phyloP scores from a whole-genome alignment of 2,888 invertebrate species.

The Bruchidius siliquastri region DNA sequence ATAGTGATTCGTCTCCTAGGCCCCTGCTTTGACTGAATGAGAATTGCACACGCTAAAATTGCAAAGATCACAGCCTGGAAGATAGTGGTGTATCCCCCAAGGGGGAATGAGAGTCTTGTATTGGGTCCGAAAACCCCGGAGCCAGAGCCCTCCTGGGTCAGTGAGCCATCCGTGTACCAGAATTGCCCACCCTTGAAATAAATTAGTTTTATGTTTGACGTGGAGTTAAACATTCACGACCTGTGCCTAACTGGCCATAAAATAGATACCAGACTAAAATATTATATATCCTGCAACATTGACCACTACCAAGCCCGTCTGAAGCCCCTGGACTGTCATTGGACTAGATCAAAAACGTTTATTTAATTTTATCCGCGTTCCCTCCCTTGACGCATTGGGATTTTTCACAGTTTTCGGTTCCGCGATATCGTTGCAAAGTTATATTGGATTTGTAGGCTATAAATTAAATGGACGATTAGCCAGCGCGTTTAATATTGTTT shows the following conservation, averaged over 20 bases:
- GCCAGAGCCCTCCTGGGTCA: too few species aligned
- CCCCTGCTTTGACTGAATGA: too few species aligned
- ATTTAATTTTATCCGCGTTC: neutral
- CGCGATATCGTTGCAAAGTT: neutral
- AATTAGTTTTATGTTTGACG: neutral
- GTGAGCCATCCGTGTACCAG: too few species aligned
- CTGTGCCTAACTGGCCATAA: neutral
- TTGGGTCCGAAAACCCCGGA: too few species aligned
- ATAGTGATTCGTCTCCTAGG: too few species aligned
- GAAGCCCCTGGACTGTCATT: neutral
- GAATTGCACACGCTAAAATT: too few species aligned
- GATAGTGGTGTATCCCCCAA: too few species aligned
- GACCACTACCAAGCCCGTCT: neutral
- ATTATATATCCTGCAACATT: neutral
- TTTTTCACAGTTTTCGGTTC: neutral
- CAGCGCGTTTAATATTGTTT: neutral
- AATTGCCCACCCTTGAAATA: neutral
- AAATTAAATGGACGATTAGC: neutral
- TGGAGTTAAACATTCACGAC: neutral
- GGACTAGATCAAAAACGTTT: neutral
- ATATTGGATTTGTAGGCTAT: neutral
- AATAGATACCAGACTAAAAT: neutral
- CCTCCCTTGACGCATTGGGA: neutral
- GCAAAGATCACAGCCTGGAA: too few species aligned
- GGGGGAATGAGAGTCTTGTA: too few species aligned